A percentile compares a stretch with the other conserved stretches of the same genome.
phyloP scores from a whole-genome alignment of 2,113 vertebrate genomes.

The Phoxinus phoxinus region DNA sequence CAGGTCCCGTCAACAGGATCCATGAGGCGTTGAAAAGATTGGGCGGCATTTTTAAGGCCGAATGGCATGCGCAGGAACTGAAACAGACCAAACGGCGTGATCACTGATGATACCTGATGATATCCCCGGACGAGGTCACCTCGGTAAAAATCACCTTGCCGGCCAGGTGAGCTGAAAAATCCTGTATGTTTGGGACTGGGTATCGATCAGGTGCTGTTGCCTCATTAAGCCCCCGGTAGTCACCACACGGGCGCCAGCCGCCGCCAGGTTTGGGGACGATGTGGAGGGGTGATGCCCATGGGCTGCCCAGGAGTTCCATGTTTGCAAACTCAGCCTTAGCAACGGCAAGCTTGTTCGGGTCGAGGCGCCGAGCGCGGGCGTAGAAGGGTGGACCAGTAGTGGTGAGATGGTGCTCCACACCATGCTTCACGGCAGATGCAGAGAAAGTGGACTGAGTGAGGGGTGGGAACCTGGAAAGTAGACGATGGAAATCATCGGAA shows the following conservation, averaged over 20 bases:
- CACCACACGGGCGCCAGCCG: conserved; percentile 35
- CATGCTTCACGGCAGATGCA: background rate
- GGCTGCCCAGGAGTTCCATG: conserved; percentile 33
- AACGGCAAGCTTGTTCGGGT: background rate
- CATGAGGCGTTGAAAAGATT: background rate
- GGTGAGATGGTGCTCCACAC: conserved; percentile 31
- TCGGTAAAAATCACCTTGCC: background rate
- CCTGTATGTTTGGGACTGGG: background rate
- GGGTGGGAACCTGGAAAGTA: conserved; percentile 3
- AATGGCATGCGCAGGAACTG: background rate
- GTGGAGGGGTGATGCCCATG: conserved; percentile 39
- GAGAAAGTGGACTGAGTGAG: conserved; percentile 36
- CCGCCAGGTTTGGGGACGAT: conserved; percentile 20
- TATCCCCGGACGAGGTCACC: conserved; percentile 28
- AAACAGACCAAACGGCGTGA: too few relatives aligned
- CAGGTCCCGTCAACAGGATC: background rate
- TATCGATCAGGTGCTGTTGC: conserved; percentile 21
- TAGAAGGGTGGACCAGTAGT: conserved; percentile 23
- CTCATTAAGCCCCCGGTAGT: conserved; percentile 22
- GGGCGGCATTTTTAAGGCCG: background rate
- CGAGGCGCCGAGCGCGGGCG: background rate
- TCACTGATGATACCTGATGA: background rate
- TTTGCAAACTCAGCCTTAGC: conserved; percentile 10
- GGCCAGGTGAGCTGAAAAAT: background rate
- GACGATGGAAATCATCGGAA: background rate